Percentiles rank a stretch among this genome's conserved stretches.
Conservation (phyloP, 1,140 invertebrate genomes). For the Agraylea sexmaculata region DNA sequence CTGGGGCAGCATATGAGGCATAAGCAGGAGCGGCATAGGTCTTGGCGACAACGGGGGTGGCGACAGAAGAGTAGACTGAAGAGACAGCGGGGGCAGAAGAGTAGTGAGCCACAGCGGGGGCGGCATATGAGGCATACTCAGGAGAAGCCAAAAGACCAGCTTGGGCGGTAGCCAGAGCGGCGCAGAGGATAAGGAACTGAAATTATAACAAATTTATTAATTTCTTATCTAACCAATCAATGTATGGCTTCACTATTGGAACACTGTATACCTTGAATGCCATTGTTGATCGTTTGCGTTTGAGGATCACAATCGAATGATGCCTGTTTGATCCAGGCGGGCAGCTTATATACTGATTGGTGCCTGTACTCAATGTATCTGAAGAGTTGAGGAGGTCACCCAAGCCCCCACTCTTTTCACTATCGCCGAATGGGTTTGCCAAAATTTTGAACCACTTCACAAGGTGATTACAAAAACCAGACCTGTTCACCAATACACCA, state of each 20-base stretch:
- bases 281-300: conserved; percentile 21
- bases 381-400: too few species aligned
- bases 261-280: conserved; percentile 19
- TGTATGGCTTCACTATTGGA: not conserved
- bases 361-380: too few species aligned
- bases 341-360: conserved; percentile 16
- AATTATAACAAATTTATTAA: too few species aligned
- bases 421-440: too few species aligned
- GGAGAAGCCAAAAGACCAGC: conserved; percentile 27
- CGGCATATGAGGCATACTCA: conserved; percentile 17
- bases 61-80: conserved; percentile 8
- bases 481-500: too few species aligned
- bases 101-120: conserved; percentile 9
- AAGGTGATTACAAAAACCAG: conserved; percentile 12
- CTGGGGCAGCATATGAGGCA: conserved; percentile 18
- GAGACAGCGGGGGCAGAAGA: not conserved
- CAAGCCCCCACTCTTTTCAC: too few species aligned
- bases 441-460: too few species aligned
- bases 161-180: conserved; percentile 30
- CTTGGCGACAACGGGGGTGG: conserved; percentile 4
- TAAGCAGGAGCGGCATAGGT: conserved; percentile 21
- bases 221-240: not conserved
- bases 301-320: conserved; percentile 21
- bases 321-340: conserved; percentile 12
- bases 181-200: conserved; percentile 34